Evolutionary conservation across 1,140 invertebrate species (phyloP), one percentile per base, ranked within the genome.

Genomic region (Drosophila ohnishii): DNA sequence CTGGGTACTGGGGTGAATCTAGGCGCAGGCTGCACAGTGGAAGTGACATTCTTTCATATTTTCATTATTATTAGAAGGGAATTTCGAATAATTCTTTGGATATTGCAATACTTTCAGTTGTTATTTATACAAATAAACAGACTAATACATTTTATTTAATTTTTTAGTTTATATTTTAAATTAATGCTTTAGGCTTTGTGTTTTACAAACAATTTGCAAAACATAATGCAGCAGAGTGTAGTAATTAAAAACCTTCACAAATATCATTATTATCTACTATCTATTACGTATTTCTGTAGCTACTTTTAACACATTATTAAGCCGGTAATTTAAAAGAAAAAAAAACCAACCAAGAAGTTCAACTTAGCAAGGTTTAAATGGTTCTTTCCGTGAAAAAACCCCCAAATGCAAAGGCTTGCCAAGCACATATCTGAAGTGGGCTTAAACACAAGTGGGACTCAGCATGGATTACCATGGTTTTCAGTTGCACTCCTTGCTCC

Each of bases 1-100:
- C 44, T 25, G 11, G 34, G 34, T 2, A 32, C 45, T 10, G 13
- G 22, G 13, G 5, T 8, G 44, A 25, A 25, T 8, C 44, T 25
- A 50, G 48, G 48, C 48, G 10, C 48, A 32, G 28, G 28, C 3
- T 16, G 47, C 28, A 50, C 48, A 13, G 48, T 50, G 48, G 47
- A 10, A 48, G 25, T 16, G 14, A 30, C 2, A 10, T 48, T 47
- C 14, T 14, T 47, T 6, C 10, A 11, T 13, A 47, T 14, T 47
- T 47, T n/a, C 1, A 14, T 47, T 25, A n/a, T n/a, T 0, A 19
- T 5, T 22, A 22, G n/a, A 8, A 0, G 14, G 0, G 28, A 7
- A 5, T 10, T 48, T 28, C 1, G 8, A 47, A n/a, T 5, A 5
- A 4, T 47, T 47, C 1, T 47, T 7, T 0, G 8, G 14, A 9